phyloP scores from a whole-genome alignment of 2,113 vertebrate genomes.

The Anoura caudifer region DNA sequence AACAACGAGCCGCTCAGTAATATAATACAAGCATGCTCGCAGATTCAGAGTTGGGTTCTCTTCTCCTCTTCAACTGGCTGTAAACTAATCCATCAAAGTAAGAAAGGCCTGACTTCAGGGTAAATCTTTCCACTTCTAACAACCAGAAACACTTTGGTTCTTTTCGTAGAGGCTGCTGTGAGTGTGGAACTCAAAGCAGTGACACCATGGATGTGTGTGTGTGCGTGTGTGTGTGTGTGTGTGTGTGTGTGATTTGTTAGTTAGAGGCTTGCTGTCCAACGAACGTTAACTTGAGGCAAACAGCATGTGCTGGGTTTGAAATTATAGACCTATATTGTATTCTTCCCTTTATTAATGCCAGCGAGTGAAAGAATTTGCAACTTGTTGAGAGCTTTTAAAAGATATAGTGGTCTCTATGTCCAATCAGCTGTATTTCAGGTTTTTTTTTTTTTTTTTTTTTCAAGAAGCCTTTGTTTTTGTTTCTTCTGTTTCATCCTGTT shows the following conservation, averaged over 20 bases:
- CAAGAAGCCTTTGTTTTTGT: background rate
- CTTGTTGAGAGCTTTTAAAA: background rate
- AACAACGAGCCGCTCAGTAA: background rate
- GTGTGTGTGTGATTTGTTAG: background rate
- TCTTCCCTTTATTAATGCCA: background rate
- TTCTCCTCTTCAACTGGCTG: background rate
- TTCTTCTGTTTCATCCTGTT: constrained; percentile 8
- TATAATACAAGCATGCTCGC: fast-evolving
- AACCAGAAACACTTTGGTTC: background rate
- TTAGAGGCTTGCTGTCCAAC: background rate
- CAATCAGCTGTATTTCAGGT: background rate
- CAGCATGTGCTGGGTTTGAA: background rate
- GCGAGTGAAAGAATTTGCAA: background rate
- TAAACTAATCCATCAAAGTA: constrained; percentile 22
- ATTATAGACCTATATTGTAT: background rate
- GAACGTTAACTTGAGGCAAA: background rate
- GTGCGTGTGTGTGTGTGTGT: background rate
- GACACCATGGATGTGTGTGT: background rate
- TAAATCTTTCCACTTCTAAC: background rate
- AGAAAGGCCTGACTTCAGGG: background rate
- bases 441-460: background rate
- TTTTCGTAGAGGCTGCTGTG: background rate
- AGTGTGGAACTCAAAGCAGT: background rate
- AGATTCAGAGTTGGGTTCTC: background rate
- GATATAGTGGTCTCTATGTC: background rate